Evolutionary conservation across 2,113 vertebrate species (phyloP).

Genomic region (Sebastes schlegelii): DNA sequence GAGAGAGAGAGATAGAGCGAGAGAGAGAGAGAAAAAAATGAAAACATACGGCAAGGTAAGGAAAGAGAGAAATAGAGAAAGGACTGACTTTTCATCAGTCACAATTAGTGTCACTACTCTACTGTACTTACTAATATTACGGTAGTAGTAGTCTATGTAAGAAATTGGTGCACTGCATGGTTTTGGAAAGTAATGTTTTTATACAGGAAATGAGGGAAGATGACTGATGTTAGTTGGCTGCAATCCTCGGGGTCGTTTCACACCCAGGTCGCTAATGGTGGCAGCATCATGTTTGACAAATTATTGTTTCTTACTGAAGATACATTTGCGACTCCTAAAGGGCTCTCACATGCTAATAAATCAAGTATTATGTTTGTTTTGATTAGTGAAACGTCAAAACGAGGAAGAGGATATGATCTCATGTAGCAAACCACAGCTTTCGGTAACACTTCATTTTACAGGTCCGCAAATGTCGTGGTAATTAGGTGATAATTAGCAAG

Average conservation of each 20-base stretch:
- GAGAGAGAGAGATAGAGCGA: not conserved
- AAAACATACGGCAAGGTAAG: slow-evolving; percentile 21
- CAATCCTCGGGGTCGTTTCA: not conserved
- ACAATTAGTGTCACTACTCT: not conserved
- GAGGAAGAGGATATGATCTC: not conserved
- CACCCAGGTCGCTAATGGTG: not conserved
- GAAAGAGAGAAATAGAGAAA: not conserved
- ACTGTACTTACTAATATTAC: not conserved
- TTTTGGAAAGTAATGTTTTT: not conserved
- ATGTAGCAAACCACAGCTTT: not conserved
- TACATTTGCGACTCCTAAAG: not conserved
- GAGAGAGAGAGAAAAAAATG: slow-evolving; percentile 1
- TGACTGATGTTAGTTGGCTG: not conserved
- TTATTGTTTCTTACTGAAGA: slow-evolving; percentile 1
- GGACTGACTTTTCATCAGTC: not conserved
- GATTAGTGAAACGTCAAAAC: not conserved
- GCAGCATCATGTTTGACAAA: slow-evolving; percentile 2
- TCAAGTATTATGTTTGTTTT: not conserved
- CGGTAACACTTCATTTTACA: no score
- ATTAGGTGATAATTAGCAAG: no score
- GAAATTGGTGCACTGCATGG: not conserved
- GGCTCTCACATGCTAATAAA: not conserved
- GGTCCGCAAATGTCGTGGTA: no score
- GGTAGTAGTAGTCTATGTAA: not conserved
- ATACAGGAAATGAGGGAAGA: not conserved